phyloP scores from a whole-genome alignment of 2,888 invertebrate genomes.

The Ischnura elegans region DNA sequence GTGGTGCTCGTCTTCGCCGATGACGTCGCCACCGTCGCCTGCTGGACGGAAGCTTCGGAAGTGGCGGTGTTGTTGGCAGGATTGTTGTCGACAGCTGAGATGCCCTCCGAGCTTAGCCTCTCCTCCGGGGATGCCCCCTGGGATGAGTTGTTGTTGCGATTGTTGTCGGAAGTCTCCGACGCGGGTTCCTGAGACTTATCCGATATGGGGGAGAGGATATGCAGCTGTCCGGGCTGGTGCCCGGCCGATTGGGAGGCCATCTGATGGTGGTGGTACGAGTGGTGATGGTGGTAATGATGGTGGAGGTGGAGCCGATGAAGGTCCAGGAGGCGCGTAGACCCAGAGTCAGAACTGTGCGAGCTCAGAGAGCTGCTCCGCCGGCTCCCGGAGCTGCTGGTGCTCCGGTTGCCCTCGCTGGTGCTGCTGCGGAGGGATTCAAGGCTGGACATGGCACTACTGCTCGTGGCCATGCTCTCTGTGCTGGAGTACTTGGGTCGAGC shows the following conservation, averaged over 20 bases:
- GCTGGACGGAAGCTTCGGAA: slow-evolving; percentile 73
- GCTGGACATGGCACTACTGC: slow-evolving; percentile 89
- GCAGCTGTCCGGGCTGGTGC: slow-evolving; percentile 79
- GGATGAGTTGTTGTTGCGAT: slow-evolving; percentile 87
- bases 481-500: slow-evolving; percentile 85
- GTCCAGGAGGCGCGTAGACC: slow-evolving; percentile 76
- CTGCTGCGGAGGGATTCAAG: slow-evolving; percentile 93
- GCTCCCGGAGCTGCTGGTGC: slow-evolving; percentile 91
- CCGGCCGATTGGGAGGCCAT: slow-evolving; percentile 29
- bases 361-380: slow-evolving; percentile 90
- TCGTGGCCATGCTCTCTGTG: slow-evolving; percentile 93
- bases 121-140: slow-evolving; percentile 89
- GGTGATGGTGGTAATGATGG: slow-evolving; percentile 80
- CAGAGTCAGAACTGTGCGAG: slow-evolving; percentile 91
- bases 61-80: slow-evolving; percentile 69
- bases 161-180: slow-evolving; percentile 90
- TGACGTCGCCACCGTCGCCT: slow-evolving; percentile 75
- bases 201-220: slow-evolving; percentile 93
- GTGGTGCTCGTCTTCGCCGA: slow-evolving; percentile 73
- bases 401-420: slow-evolving; percentile 92
- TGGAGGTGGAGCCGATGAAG: slow-evolving; percentile 58
- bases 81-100: slow-evolving; percentile 68
- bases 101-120: slow-evolving; percentile 70
- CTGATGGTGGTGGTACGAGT: slow-evolving; percentile 75
- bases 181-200: slow-evolving; percentile 93